phyloP scores from a whole-genome alignment of 1,140 invertebrate genomes.

The Neomicropteryx cornuta region DNA sequence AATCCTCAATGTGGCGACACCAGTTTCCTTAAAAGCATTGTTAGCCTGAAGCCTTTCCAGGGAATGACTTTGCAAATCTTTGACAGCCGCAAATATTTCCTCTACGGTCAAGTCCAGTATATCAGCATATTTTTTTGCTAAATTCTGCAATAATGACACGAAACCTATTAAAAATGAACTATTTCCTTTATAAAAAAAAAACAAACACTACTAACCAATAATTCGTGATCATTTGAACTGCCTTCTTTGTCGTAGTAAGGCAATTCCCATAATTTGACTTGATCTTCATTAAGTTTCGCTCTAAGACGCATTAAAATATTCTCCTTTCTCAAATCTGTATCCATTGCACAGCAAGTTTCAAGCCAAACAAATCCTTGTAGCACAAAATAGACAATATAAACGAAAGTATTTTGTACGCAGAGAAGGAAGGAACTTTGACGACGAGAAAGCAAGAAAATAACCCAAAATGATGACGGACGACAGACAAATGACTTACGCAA shows the following conservation, averaged over 20 bases:
- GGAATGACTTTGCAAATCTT: conserved; percentile 53
- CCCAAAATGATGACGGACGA: too few relatives aligned
- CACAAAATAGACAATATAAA: too few relatives aligned
- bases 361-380: too few relatives aligned
- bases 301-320: conserved; percentile 49
- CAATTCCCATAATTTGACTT: conserved; percentile 58
- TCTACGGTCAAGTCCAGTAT: conserved; percentile 40
- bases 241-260: conserved; percentile 48
- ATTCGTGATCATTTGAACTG: conserved; percentile 4
- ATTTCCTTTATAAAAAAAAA: conserved; percentile 13
- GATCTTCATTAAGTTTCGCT: conserved; percentile 50
- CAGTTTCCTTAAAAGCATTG: conserved; percentile 49
- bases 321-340: conserved; percentile 39
- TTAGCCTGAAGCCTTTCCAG: conserved; percentile 52
- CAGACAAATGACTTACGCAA: too few relatives aligned
- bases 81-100: conserved; percentile 40
- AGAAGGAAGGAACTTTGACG: too few relatives aligned
- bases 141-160: conserved; percentile 33
- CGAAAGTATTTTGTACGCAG: too few relatives aligned
- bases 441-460: too few relatives aligned
- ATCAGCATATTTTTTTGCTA: conserved; percentile 42
- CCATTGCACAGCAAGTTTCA: conserved; percentile 15
- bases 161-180: conserved; percentile 7
- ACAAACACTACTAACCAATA: conserved; percentile 8
- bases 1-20: conserved; percentile 49